Evolutionary conservation across 1,140 invertebrate species (phyloP), one percentile per base, ranked within the genome.

Genomic region (Medauroidea extradentata): DNA sequence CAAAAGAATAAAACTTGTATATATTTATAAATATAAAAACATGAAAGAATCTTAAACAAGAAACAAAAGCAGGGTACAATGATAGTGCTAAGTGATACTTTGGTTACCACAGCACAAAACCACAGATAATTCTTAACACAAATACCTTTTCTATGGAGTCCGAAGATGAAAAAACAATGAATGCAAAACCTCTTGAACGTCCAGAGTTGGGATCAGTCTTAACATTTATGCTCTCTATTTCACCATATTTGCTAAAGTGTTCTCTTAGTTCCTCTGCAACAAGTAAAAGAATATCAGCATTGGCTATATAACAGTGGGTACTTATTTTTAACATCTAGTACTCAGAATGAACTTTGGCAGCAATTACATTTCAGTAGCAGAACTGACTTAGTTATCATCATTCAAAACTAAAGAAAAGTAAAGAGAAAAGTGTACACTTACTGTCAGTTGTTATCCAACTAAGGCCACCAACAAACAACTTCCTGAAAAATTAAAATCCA

Each of bases 401-500:
- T 3, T 13, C 39, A 2, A 53, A 53, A 53, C 11, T 41, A 1
- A 46, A 19, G 4, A 23, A 23, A 2, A 42, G 56, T 41, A 52
- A 53, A 64, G 65, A 64, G 61, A 69, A 65, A 67, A 61, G 53
- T 61, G 61, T 73, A 90, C n/a, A n/a, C 91, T 93, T 82, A 97
- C 94, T 95, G 78, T 97, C 93, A 75, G 92, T 92, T 19, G 94
- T 97, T 83, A 96, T 93, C 93, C 94, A 97, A 81, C 93, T 96
- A 61, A 98, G 79, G 60, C 93, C 94, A 72, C 95, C 95, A 78
- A 97, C 93, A 86, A 98, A 98, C 65, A 98, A 85, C 86, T 98
- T 98, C 82, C 94, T 97, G 86, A 69, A 87, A 91, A 79, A 70
- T 77, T 74, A 74, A 76, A 78, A 73, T 74, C 65, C 69, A 46